Evolutionary conservation across 2,797 vertebrate species (phyloP), one percentile per base, ranked within the genome.

Genomic region (Halcyon smyrnensis): DNA sequence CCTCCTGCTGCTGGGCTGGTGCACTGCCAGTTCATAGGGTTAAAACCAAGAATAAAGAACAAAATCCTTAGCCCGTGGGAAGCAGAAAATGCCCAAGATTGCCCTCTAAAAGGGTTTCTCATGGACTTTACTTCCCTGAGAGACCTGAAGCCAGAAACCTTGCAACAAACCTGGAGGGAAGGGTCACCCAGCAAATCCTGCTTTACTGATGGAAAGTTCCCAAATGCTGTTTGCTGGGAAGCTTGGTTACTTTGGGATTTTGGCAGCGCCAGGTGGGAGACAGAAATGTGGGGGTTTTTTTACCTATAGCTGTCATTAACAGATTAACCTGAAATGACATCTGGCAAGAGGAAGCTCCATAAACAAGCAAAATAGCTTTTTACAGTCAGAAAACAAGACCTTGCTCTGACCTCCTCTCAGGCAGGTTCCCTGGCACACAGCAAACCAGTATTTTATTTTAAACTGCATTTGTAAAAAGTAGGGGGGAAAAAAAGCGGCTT

Each of bases 371-470:
- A 95, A 91, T 34, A 93, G n/a, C 50, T 84, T 90, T 93, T 89
- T 91, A 78, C 43, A 91, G 81, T 28, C 20, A 6, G 85, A 95
- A 96, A 96, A 95, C 88, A 95, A 95, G 96, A 95, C 93, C 96
- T 86, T 90, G 93, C 51, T 67, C 87, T 96, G 95, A 96, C 96
- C 91, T 94, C 77, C 59, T 87, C 80, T 76, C 43, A 67, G 59
- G 73, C 63, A 96, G 85, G 88, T 88, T 78, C 87, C 91, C 65
- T 89, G 68, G 54, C 0, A 2, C 18, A 36, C 48, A 89, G 69
- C 70, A 95, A 86, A 88, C 67, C 69, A 81, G 78, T 23, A 78
- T 86, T 91, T 97, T 96, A 96, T 93, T 96, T 94, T 96, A 96
- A 96, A 94, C 69, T n/a, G 27, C 1, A 2, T 84, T 81, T 93